Conservation (phyloP, 2,888 invertebrate genomes). For the Dryadula phaetusa region DNA sequence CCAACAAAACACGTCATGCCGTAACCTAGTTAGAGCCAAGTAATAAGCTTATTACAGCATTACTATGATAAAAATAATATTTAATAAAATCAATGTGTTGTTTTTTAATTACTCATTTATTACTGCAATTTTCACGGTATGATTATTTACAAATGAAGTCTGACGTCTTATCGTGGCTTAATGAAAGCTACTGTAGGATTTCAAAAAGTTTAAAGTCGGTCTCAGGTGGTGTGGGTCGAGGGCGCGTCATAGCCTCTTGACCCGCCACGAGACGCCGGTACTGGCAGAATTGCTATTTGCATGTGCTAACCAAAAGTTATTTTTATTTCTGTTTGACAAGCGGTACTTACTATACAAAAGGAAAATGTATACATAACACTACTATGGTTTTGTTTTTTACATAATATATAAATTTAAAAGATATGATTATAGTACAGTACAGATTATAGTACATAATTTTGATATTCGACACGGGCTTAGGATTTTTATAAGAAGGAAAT, state of each 20-base stretch:
- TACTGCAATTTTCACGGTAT: conserved; percentile 2
- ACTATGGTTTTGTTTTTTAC: not conserved
- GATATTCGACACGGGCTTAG: too few relatives aligned
- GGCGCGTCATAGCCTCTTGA: conserved; percentile 74
- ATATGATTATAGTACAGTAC: too few relatives aligned
- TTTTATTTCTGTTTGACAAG: conserved; percentile 31
- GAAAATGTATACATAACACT: not conserved
- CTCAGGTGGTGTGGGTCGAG: conserved; percentile 72
- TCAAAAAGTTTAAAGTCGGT: conserved; percentile 72
- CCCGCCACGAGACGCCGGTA: conserved; percentile 55
- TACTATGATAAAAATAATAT: not conserved
- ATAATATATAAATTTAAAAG: too few relatives aligned
- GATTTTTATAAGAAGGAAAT: not conserved
- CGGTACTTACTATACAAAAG: conserved; percentile 6
- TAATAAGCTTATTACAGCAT: too few relatives aligned
- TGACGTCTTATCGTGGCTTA: conserved; percentile 61
- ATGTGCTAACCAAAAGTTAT: conserved; percentile 34
- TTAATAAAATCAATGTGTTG: not conserved
- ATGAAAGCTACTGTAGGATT: conserved; percentile 73
- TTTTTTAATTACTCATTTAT: not conserved
- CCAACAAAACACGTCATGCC: too few relatives aligned
- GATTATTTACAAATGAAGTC: conserved; percentile 49
- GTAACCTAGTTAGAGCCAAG: too few relatives aligned
- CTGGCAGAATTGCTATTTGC: conserved; percentile 41
- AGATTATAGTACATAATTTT: too few relatives aligned